These are phyloP conservation scores for Strix aluco DNA, from an alignment of 2,113 vertebrate genomes.

Conservation along the genomic window DNA sequence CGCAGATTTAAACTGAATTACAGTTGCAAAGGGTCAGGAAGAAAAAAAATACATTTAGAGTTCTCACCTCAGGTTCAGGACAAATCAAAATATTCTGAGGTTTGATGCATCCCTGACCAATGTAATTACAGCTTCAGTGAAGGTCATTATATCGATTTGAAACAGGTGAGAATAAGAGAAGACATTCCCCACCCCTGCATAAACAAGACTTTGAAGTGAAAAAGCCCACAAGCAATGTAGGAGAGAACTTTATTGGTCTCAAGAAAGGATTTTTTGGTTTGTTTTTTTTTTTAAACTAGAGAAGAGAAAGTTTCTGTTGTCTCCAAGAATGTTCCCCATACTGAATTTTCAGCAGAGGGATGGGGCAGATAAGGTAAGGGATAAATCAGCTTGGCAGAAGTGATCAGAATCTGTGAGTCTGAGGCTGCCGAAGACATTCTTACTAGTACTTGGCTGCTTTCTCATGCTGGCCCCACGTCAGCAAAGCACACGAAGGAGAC, in stretches of 20 bases:
- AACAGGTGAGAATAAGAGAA: background rate
- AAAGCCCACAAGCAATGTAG: background rate
- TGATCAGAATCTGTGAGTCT: background rate
- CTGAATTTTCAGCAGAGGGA: background rate
- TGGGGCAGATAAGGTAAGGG: background rate
- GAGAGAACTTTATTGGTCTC: background rate
- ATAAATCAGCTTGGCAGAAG: background rate
- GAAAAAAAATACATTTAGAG: background rate
- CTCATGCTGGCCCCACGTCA: background rate
- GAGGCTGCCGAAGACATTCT: background rate
- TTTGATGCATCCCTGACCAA: background rate
- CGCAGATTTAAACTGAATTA: background rate
- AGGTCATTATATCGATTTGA: background rate
- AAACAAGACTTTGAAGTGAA: background rate
- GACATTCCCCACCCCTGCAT: background rate
- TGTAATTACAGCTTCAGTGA: background rate
- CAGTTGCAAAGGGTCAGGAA: background rate
- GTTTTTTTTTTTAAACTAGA: background rate
- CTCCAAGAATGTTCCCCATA: background rate
- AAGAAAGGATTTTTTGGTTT: background rate
- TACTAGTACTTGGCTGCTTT: background rate
- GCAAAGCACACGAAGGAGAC: background rate
- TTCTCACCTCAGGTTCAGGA: background rate
- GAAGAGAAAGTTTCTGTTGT: background rate
- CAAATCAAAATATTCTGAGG: conserved; percentile 1